phyloP scores from a whole-genome alignment of 2,888 invertebrate genomes.

The Lycophotia porphyrea region DNA sequence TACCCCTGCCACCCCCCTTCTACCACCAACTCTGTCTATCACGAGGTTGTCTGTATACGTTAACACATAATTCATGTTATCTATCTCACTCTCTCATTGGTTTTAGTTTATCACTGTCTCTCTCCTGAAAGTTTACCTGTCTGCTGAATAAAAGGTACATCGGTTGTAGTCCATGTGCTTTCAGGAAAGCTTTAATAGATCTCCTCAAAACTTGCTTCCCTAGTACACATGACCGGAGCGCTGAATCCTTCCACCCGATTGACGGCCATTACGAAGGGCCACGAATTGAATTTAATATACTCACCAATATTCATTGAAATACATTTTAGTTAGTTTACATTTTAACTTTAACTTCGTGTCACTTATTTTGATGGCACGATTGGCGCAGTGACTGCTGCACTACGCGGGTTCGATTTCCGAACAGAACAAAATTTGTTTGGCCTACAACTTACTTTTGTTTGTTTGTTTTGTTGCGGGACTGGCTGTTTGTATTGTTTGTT shows the following conservation, averaged over 20 bases:
- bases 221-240: constrained; percentile 11
- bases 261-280: background rate
- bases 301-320: no score
- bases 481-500: no score
- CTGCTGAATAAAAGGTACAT: background rate
- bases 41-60: background rate
- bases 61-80: background rate
- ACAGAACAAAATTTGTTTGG: no score
- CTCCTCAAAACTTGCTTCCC: background rate
- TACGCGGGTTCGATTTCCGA: no score
- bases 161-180: background rate
- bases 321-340: no score
- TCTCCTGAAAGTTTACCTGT: background rate
- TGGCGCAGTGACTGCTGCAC: no score
- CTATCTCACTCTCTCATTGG: background rate
- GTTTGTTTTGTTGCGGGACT: no score
- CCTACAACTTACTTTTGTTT: no score
- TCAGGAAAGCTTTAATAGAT: background rate
- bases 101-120: background rate
- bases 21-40: background rate
- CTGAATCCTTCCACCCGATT: constrained; percentile 1
- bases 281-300: background rate
- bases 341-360: no score
- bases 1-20: no score
- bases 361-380: no score